Evolutionary conservation across 1,140 invertebrate species (phyloP).

Genomic region (Leptestheria dahalacensis): DNA sequence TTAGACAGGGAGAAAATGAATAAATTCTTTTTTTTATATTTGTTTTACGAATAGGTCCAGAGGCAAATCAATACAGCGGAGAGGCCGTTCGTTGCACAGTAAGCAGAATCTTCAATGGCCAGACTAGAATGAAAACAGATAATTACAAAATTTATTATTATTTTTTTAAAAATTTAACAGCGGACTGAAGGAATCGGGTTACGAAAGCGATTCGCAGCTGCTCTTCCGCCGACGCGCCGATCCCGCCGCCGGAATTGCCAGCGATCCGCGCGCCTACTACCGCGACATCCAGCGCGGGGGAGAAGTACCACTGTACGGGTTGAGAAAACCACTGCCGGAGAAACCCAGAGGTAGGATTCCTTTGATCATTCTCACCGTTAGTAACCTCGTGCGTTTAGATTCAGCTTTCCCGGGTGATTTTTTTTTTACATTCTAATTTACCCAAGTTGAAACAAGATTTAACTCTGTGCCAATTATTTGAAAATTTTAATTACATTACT

Average conservation of each 20-base stretch:
- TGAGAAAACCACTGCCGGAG: slow-evolving; percentile 72
- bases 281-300: slow-evolving; percentile 74
- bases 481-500: neutral
- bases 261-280: slow-evolving; percentile 63
- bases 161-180: too few relatives aligned
- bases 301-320: slow-evolving; percentile 73
- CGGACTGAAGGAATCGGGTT: slow-evolving; percentile 72
- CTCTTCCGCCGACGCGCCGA: slow-evolving; percentile 54
- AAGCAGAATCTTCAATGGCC: neutral
- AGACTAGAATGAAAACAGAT: neutral
- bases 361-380: slow-evolving; percentile 10
- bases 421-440: neutral
- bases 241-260: slow-evolving; percentile 27
- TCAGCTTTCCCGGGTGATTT: neutral
- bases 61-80: neutral
- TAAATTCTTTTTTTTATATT: too few relatives aligned
- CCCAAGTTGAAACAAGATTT: neutral
- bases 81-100: neutral
- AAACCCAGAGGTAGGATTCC: slow-evolving; percentile 53
- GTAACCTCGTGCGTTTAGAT: neutral
- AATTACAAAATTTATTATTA: too few relatives aligned
- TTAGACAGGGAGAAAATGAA: too few relatives aligned
- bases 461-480: neutral
- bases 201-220: slow-evolving; percentile 76
- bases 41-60: neutral